Evolutionary conservation across 2,797 vertebrate species (phyloP), one percentile per base, ranked within the genome.

Genomic region (Hyperoplus lanceolatus): DNA sequence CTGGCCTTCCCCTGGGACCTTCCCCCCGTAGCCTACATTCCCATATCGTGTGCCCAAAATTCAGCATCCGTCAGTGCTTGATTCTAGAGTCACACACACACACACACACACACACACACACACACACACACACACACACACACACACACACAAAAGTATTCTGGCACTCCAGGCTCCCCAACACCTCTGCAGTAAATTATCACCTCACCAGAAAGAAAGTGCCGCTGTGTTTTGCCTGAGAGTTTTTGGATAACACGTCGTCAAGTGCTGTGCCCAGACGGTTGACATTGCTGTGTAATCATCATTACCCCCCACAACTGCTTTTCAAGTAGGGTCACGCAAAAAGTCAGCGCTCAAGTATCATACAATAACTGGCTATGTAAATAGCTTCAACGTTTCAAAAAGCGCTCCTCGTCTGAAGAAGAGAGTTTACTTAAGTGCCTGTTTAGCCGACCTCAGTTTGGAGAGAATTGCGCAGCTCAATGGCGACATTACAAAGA

Each of bases 11-110:
- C 83, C 38, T 68, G 83, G 80, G 90, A 84, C 71, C 70, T 41
- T 83, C 83, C 83, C 79, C 29, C 50, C 15, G 41, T 93, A 93
- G 91, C 92, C 91, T 90, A 92, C 91, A 93, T 93, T 92, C 81
- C 83, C 65, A 86, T 83, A 85, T 83, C 62, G 14, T 76, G 81
- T 78, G 80, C 81, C 62, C 89, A 75, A 72, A 76, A 70, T 81
- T 63, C 82, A 74, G 77, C 87, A 89, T 89, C 88, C 92, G 87
- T 82, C 70, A 85, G 88, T 80, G 78, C 90, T 81, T 90, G 83
- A 93, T 85, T 88, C 41, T 70, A 89, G 83, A 78, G 80, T 82
- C 64, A 29, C 61, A 50, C 75, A 51, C 70, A 72, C 6, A 57
- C 69, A n/a, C n/a, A 53, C 56, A 82, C 61, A 50, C 75, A 51